Evolutionary conservation across 2,888 invertebrate genomes (phyloP).

Genomic region (Drosophila lutescens): DNA sequence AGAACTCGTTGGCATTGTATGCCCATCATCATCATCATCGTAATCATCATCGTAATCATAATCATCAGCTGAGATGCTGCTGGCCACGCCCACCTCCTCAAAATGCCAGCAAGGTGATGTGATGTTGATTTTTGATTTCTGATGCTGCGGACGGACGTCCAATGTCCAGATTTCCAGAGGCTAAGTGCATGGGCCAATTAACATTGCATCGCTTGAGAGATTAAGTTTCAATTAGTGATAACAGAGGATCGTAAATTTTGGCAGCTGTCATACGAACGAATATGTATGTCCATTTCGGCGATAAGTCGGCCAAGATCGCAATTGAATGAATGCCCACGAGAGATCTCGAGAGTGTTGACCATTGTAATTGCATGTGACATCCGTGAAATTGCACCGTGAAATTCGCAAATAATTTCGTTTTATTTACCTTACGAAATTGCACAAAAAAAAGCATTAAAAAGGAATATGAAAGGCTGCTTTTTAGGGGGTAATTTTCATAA

Average conservation of each 20-base stretch:
- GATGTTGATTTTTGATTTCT: conserved; percentile 12
- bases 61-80: conserved; percentile 38
- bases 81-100: conserved; percentile 53
- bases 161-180: not conserved
- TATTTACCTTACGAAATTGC: conserved; percentile 16
- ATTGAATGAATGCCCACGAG: conserved; percentile 27
- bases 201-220: conserved; percentile 28
- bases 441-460: not conserved
- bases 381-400: conserved; percentile 45
- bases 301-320: conserved; percentile 72
- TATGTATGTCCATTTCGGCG: conserved; percentile 10
- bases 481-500: not conserved
- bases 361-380: conserved; percentile 52
- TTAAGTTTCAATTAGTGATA: conserved; percentile 61
- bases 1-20: conserved; percentile 66
- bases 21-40: conserved; percentile 41
- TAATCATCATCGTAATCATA: conserved; percentile 32
- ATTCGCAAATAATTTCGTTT: conserved; percentile 25
- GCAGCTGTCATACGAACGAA: conserved; percentile 22
- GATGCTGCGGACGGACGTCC: conserved; percentile 40
- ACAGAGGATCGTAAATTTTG: conserved; percentile 42
- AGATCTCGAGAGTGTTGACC: conserved; percentile 37
- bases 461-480: not conserved
- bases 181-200: conserved; percentile 63
- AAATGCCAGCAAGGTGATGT: conserved; percentile 67